Evolutionary conservation across 2,113 vertebrate genomes (phyloP), one percentile per base, ranked within the genome.

Genomic region (Oceanites oceanicus): DNA sequence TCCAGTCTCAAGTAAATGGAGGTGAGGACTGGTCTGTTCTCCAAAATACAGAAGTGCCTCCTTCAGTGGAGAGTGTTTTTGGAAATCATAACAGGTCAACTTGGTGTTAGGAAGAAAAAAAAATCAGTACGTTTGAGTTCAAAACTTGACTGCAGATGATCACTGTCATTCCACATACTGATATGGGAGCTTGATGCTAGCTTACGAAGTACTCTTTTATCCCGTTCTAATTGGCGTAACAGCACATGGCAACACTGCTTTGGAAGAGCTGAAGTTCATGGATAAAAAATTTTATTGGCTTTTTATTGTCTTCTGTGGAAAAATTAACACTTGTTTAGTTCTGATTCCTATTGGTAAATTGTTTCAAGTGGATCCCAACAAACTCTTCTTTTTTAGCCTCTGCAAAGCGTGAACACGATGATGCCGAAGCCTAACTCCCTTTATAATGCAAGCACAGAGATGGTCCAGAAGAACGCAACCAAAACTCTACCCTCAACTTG

Each of bases 401-500:
- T 99, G 85, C 99, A 98, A 88, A 98, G 63, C 21, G 75, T 99
- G 97, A 98, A 98, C 62, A 95, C 95, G 27, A 97, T 98, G 97
- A 97, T 99, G 82, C 97, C 99, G 70, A 97, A 98, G 94, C 97
- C 97, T 74, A 97, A 96, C 82, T 94, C 98, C 78, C 97, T 98
- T 96, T 98, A 98, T 91, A 94, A 98, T 93, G 98, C 99, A 97
- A 98, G 98, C 97, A 98, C 98, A 95, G 95, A 98, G 96, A 98
- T 99, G 55, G 98, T 98, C 90, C 99, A 98, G 95, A 99, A 98
- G 94, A 97, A 98, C 9, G 97, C 98, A 95, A 97, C 97, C 98
- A 99, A 99, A 98, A 96, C 98, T 77, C 97, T 99, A 91, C 99
- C 99, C 9, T 98, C 99, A 61, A 99, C 99, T 84, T 99, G 99